phyloP scores from a whole-genome alignment of 2,113 vertebrate genomes.

The Heterocephalus glaber region DNA sequence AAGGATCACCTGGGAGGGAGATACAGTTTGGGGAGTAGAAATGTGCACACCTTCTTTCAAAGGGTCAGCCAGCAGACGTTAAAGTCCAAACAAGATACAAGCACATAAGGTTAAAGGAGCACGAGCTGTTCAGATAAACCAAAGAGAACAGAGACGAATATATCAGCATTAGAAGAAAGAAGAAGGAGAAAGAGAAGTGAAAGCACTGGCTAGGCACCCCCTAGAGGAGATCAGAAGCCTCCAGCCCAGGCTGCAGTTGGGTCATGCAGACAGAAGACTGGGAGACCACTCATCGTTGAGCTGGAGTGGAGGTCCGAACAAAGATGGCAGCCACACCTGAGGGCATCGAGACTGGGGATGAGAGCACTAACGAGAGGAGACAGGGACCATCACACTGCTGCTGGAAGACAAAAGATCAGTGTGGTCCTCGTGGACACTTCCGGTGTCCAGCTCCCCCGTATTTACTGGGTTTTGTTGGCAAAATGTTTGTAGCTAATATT shows the following conservation, averaged over 20 bases:
- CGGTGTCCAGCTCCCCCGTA: background rate
- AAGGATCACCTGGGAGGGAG: rapidly evolving
- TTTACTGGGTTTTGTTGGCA: background rate
- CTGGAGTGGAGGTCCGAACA: background rate
- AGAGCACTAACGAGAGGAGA: background rate
- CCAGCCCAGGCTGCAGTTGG: background rate
- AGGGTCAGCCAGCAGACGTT: constrained; percentile 42
- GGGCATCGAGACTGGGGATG: background rate
- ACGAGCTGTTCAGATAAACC: background rate
- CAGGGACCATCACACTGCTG: background rate
- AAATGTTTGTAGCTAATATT: background rate
- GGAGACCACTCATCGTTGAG: background rate
- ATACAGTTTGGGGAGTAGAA: background rate
- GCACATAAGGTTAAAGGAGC: background rate
- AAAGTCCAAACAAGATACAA: constrained; percentile 10
- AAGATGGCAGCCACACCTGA: background rate
- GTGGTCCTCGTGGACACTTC: background rate
- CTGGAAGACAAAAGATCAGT: no score
- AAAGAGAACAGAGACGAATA: background rate
- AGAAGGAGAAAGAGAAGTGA: background rate
- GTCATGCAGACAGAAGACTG: rapidly evolving
- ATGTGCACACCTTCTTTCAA: constrained; percentile 59
- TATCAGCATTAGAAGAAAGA: background rate
- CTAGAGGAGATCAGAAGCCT: background rate
- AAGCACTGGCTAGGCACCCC: background rate